Base-by-base conservation (phyloP, 2,113 vertebrate genomes). In the Nesogale talazaci region DNA sequence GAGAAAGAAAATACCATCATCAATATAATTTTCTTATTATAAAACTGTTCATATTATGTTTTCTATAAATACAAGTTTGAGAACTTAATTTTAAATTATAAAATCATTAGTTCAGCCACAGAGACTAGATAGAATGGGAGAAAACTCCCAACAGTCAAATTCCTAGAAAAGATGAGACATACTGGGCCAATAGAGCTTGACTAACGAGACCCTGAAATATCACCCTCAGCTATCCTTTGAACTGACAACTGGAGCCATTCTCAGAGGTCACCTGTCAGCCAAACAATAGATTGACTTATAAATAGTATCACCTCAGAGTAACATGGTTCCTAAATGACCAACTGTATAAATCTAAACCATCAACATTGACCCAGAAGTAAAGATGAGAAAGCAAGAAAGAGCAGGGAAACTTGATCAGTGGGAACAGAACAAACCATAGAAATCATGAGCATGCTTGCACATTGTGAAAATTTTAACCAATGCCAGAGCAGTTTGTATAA, bases 1-100 rank as follows among this genome's bases (percentile, higher is more conserved):
- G n/a, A 52, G 46, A 52, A 8, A 52, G 46, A 52, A 52, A 52
- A 52, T 12, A 12, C 46, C 46, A 52, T 52, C 46, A 52, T 52
- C 46, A 52, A 52, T 52, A 52, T 52, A 40, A 1, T 65, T 87
- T 83, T 88, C 69, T 90, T 65, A 88, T 59, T 88, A 59, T 67
- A 38, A 86, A 75, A 46, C 15, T 38, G 22, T 77, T 42, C 74
- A 6, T 70, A 59, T 65, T 42, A 82, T 83, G 56, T 78, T 46
- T 40, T 86, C 52, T 86, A 14, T 86, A 92, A 34, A 36, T 72
- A 61, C 90, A 93, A 83, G 80, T 40, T 79, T 79, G 63, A 74
- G 27, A 29, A 31, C 75, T 92, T 84, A 61, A 61, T 52, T 70
- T 59, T 67, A 75, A 88, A 61, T 70, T 83, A 56, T 38, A 31